phyloP scores from a whole-genome alignment of 2,113 vertebrate species.

The Elephantulus edwardii region DNA sequence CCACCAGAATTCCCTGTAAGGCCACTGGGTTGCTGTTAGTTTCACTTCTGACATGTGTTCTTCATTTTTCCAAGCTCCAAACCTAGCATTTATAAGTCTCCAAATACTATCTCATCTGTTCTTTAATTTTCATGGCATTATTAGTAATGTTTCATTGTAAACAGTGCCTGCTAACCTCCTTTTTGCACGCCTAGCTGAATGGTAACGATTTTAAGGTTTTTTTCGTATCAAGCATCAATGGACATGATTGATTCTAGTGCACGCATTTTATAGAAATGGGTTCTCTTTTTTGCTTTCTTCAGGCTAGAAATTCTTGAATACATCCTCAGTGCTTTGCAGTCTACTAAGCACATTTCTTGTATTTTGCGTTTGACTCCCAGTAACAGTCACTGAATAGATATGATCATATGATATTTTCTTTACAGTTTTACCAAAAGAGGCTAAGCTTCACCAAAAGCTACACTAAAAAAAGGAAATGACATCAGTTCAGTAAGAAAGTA shows the following conservation, averaged over 20 bases:
- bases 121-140: slow-evolving; percentile 23
- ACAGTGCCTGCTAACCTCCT: background rate
- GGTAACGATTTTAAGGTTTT: slow-evolving; percentile 12
- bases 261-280: background rate
- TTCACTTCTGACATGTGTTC: background rate
- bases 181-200: background rate
- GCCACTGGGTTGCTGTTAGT: background rate
- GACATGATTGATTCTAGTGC: background rate
- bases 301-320: background rate
- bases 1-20: too few species aligned
- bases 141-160: slow-evolving; percentile 8
- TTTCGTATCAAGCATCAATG: background rate
- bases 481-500: background rate
- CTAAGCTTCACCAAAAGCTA: background rate
- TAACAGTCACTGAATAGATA: background rate
- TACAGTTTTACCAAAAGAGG: slow-evolving; percentile 17
- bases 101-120: slow-evolving; percentile 58
- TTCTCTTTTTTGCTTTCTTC: background rate
- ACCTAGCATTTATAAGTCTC: slow-evolving; percentile 23
- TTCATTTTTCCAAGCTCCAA: slow-evolving; percentile 52
- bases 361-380: slow-evolving; percentile 8
- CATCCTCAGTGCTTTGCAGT: background rate
- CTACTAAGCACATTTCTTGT: slow-evolving; percentile 1
- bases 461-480: background rate
- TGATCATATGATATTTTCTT: background rate